Evolutionary conservation across 2,888 invertebrate genomes (phyloP).

Genomic region (Gryllus longicercus): DNA sequence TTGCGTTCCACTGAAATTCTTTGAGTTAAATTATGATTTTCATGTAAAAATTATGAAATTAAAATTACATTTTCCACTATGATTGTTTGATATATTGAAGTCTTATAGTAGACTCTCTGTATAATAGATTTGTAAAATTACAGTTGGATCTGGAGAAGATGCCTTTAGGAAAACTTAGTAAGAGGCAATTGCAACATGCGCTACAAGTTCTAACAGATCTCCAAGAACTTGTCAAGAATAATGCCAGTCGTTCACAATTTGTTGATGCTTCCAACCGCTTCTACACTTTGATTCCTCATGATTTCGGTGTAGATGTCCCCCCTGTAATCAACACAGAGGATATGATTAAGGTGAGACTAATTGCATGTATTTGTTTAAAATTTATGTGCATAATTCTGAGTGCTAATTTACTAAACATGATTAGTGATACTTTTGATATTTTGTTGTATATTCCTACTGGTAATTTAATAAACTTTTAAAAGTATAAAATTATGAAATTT

Average conservation of each 20-base stretch:
- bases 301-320: conserved; percentile 80
- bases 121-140: conserved; percentile 27
- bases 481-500: no score
- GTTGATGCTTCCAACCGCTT: conserved; percentile 89
- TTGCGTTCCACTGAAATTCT: no score
- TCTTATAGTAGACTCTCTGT: background rate
- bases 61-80: no score
- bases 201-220: conserved; percentile 75
- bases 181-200: conserved; percentile 82
- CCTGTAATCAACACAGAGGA: conserved; percentile 75
- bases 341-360: conserved; percentile 57
- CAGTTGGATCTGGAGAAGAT: conserved; percentile 92
- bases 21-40: no score
- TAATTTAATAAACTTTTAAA: no score
- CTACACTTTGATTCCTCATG: conserved; percentile 93
- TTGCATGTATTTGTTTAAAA: no score
- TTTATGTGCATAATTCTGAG: no score
- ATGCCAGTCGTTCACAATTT: conserved; percentile 53
- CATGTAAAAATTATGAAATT: no score
- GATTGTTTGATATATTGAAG: no score
- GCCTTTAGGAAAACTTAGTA: conserved; percentile 95
- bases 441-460: no score
- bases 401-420: no score
- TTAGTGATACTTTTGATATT: no score
- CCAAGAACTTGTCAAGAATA: conserved; percentile 55